Conservation (phyloP, 2,113 vertebrate genomes). For the Macaca nemestrina region DNA sequence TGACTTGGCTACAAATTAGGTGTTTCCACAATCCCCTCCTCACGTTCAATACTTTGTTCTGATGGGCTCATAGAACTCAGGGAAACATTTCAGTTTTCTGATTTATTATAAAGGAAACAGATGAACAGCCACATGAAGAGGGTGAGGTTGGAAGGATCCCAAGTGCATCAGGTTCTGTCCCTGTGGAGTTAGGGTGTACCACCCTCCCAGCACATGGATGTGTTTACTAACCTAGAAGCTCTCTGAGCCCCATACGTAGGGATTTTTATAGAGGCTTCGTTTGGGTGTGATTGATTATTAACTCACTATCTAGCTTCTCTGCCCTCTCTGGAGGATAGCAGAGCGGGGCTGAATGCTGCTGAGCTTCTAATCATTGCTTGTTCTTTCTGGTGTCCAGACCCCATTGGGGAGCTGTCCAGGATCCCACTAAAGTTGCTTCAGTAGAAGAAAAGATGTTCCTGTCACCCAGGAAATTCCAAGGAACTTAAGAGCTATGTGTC, state of each 20-base stretch:
- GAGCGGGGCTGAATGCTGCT: background rate
- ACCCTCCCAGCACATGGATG: background rate
- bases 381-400: background rate
- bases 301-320: background rate
- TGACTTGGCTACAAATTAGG: background rate
- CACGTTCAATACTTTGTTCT: background rate
- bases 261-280: background rate
- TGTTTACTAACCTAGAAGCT: background rate
- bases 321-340: background rate
- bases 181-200: background rate
- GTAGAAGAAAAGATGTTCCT: background rate
- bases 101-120: background rate
- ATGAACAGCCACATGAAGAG: background rate
- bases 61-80: background rate
- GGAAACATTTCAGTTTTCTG: background rate
- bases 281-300: background rate
- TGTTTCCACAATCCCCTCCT: background rate
- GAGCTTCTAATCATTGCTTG: background rate
- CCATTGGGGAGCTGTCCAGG: background rate
- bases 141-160: background rate
- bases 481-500: background rate
- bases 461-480: background rate
- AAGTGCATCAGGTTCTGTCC: background rate
- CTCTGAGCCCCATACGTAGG: background rate
- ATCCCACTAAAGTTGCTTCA: background rate